Conservation (phyloP, 2,797 vertebrate species). For the Poecilia wingei region DNA sequence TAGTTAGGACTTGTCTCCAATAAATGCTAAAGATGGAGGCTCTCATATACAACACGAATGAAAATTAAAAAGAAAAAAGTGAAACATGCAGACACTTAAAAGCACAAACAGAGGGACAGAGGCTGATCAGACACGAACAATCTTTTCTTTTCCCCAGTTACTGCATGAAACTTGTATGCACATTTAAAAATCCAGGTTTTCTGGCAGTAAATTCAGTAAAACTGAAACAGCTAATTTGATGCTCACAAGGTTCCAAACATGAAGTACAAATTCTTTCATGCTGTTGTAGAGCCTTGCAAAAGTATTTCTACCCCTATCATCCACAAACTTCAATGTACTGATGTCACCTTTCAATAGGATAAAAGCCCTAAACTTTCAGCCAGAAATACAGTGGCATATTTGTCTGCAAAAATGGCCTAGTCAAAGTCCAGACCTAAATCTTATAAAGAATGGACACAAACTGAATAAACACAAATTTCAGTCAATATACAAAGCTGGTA, state of each 20-base stretch:
- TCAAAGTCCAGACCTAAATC: not conserved
- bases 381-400: not conserved
- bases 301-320: not conserved
- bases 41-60: not conserved
- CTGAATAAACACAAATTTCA: not conserved
- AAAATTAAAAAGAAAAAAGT: not conserved
- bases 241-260: not conserved
- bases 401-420: not conserved
- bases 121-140: not conserved
- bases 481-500: not conserved
- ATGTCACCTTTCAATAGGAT: not conserved
- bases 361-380: not conserved
- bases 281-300: not conserved
- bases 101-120: not conserved
- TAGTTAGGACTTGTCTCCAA: not conserved
- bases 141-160: not conserved
- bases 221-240: not conserved
- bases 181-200: not conserved
- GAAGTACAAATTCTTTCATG: not conserved
- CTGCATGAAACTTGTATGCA: not conserved
- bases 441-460: not conserved
- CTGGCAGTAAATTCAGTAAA: not conserved
- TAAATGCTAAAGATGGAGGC: not conserved
- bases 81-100: not conserved
- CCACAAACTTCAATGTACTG: not conserved